phyloP scores from a whole-genome alignment of 2,113 vertebrate species.

The Ptyas mucosa region DNA sequence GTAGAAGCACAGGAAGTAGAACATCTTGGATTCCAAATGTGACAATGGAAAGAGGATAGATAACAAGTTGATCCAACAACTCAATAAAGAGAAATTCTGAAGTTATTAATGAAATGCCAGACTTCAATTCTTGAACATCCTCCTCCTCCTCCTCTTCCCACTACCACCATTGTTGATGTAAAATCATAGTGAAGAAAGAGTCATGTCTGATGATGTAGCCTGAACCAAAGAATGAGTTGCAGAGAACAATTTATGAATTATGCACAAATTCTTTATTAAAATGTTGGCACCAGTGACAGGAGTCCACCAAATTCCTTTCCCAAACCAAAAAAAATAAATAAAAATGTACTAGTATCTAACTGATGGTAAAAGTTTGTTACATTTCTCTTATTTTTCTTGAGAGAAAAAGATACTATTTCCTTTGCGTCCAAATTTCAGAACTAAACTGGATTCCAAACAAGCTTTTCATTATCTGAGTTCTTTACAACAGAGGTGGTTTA shows the following conservation, averaged over 20 bases:
- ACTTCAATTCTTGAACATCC: neutral
- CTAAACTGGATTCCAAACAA: neutral
- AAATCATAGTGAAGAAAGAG: neutral
- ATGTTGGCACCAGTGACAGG: neutral
- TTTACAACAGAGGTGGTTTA: neutral
- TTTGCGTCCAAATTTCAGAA: neutral
- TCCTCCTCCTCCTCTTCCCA: neutral
- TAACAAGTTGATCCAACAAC: neutral
- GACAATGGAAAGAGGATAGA: neutral
- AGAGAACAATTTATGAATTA: neutral
- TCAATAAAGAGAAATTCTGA: neutral
- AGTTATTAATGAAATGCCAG: neutral
- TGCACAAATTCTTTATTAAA: neutral
- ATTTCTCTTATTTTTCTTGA: neutral
- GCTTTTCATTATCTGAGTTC: neutral
- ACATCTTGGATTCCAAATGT: neutral
- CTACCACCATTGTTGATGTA: neutral
- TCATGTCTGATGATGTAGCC: neutral
- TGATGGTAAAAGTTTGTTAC: neutral
- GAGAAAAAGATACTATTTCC: neutral
- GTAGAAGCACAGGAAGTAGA: neutral
- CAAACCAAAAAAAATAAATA: neutral
- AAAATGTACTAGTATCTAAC: neutral
- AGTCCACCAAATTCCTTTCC: neutral
- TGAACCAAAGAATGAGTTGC: neutral